Evolutionary conservation across 2,888 invertebrate genomes (phyloP), one percentile per base, ranked within the genome.

Genomic region (Nomada flava): DNA sequence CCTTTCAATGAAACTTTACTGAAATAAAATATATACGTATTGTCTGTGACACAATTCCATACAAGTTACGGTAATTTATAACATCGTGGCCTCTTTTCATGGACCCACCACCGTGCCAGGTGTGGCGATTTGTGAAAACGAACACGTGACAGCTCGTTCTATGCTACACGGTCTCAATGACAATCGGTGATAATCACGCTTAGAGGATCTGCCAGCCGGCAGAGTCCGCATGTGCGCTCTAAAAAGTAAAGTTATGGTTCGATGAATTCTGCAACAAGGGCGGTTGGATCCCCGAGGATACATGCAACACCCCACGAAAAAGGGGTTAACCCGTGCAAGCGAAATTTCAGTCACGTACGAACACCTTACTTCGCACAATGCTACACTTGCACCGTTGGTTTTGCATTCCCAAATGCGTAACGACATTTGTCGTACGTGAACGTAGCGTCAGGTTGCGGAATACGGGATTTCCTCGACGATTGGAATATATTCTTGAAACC

Each of bases 281-380:
- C 53, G 52, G 70, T 20, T 44, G 53, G 44, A 44, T 50, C 60
- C 71, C 74, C 20, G 26, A 52, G 68, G 74, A 79, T 15, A 53
- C n/a, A 50, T 15, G 65, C 36, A 13, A 55, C 44, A 26, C 47
- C 67, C 68, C 76, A 72, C 77, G 42, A 52, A 85, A 85, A 84
- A 83, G 82, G 79, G 82, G 82, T 64, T 72, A 62, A 70, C 52
- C 55, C 18, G 57, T 9, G 47, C 52, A 55, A 76, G 64, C 60
- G 70, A 84, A 88, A 90, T 91, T 91, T 89, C 82, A 83, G 86
- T 89, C 91, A 91, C 91, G 91, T 91, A 86, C 76, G 71, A 83
- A 86, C 84, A 47, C 74, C 78, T 79, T 64, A 67, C 42, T 7
- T n/a, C n/a, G 79, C 15, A 50, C 44, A 47, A 9, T 50, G 52